These are phyloP conservation scores for Ambastaia sidthimunki DNA, from an alignment of 2,797 vertebrate species.

Conservation along the genomic window DNA sequence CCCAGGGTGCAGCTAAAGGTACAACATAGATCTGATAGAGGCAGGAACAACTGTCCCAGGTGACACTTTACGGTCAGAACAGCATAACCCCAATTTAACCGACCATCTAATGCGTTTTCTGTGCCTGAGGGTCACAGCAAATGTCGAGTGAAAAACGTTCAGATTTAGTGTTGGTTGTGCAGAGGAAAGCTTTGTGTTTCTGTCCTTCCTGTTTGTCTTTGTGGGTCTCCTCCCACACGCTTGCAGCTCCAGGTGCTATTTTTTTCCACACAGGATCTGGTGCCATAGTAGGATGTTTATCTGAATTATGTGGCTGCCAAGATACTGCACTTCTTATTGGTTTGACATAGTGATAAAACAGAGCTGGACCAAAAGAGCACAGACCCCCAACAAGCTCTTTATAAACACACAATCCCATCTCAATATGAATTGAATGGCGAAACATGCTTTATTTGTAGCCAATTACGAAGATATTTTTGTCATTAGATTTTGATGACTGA, in stretches of 20 bases:
- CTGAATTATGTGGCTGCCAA: constrained; percentile 40
- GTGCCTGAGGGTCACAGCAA: background rate
- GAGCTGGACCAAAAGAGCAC: background rate
- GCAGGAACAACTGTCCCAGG: background rate
- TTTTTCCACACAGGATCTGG: constrained; percentile 24
- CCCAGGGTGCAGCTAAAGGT: constrained; percentile 10
- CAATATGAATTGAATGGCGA: background rate
- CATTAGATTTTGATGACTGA: background rate
- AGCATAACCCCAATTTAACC: constrained; percentile 8
- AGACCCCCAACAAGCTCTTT: background rate
- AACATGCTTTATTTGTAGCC: background rate
- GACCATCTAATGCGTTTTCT: constrained; percentile 8
- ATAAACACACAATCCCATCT: background rate
- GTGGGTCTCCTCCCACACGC: constrained; percentile 22
- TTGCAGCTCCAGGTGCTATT: constrained; percentile 27
- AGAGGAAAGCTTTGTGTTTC: constrained; percentile 3
- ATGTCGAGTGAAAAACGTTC: background rate
- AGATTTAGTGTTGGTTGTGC: background rate
- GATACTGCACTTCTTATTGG: constrained; percentile 34
- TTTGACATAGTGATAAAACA: constrained; percentile 32
- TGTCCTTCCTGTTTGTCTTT: constrained; percentile 18
- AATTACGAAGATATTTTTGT: background rate
- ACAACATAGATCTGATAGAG: background rate
- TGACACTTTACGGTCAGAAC: background rate
- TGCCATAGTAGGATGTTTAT: constrained; percentile 15